Percentiles rank a stretch among this genome's conserved stretches.
phyloP scores from a whole-genome alignment of 2,113 vertebrate species.

The Helogale parvula region DNA sequence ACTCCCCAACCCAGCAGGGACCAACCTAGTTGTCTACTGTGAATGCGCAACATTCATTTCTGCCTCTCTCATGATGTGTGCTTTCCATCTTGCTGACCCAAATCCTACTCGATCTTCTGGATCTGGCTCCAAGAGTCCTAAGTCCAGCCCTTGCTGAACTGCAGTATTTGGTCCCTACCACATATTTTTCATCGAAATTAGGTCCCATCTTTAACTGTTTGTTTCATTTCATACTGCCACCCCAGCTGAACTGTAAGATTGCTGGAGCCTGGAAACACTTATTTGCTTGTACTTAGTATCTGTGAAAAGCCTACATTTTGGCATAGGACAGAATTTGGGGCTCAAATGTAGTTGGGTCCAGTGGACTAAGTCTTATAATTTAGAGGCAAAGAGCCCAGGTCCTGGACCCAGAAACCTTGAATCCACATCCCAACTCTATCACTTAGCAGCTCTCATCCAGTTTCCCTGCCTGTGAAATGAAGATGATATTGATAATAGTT shows the following conservation, averaged over 20 bases:
- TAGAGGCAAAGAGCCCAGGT: not conserved
- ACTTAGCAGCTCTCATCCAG: not conserved
- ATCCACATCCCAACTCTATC: not conserved
- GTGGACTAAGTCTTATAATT: not conserved
- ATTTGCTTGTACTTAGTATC: not conserved
- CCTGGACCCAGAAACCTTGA: not conserved
- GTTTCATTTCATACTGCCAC: not conserved
- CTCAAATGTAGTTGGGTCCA: not conserved
- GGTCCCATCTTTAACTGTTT: not conserved
- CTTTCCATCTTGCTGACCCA: conserved; percentile 2
- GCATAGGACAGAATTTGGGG: not conserved
- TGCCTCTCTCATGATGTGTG: not conserved
- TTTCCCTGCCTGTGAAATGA: not conserved
- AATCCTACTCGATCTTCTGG: not conserved
- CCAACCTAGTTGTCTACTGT: not conserved
- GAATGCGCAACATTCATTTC: not conserved
- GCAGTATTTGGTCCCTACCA: not conserved
- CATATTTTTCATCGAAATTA: conserved; percentile 21
- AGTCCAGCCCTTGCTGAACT: not conserved
- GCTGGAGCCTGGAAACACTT: not conserved
- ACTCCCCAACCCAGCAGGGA: not conserved
- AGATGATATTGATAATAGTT: not conserved
- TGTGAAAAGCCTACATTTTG: not conserved
- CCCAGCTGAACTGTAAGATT: not conserved
- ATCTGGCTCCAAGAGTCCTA: not conserved